A percentile compares a stretch with the other conserved stretches of the same genome.
phyloP scores from a whole-genome alignment of 2,888 invertebrate genomes.

The Drosophila paranaensis region DNA sequence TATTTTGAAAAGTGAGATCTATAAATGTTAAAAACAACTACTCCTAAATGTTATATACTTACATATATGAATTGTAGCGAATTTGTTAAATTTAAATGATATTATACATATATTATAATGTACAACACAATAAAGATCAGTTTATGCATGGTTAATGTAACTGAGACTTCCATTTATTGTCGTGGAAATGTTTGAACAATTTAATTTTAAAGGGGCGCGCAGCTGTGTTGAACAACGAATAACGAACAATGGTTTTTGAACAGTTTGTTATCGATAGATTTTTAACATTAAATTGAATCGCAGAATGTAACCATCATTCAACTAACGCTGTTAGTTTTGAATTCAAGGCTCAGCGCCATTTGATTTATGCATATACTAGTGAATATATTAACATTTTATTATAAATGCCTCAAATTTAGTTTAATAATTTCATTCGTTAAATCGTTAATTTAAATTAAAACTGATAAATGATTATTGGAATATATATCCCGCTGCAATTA shows the following conservation, averaged over 20 bases:
- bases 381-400: not conserved
- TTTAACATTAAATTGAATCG: not conserved
- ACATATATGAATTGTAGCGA: constrained; percentile 53
- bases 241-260: not conserved
- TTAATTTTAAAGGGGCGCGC: not conserved
- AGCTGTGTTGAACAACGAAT: constrained; percentile 11
- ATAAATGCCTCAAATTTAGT: not conserved
- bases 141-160: constrained; percentile 63
- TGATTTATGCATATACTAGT: too few species aligned
- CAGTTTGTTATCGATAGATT: constrained; percentile 6
- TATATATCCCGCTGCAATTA: constrained; percentile 9
- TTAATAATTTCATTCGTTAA: not conserved
- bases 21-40: constrained; percentile 61
- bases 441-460: not conserved
- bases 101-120: constrained; percentile 53
- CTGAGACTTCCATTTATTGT: not conserved
- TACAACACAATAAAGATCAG: constrained; percentile 66
- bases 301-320: not conserved
- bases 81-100: constrained; percentile 56
- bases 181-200: not conserved
- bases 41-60: constrained; percentile 52
- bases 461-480: not conserved
- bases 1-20: constrained; percentile 70
- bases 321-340: not conserved
- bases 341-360: not conserved